phyloP scores from a whole-genome alignment of 2,797 vertebrate genomes.

The Triplophysa bombifrons region DNA sequence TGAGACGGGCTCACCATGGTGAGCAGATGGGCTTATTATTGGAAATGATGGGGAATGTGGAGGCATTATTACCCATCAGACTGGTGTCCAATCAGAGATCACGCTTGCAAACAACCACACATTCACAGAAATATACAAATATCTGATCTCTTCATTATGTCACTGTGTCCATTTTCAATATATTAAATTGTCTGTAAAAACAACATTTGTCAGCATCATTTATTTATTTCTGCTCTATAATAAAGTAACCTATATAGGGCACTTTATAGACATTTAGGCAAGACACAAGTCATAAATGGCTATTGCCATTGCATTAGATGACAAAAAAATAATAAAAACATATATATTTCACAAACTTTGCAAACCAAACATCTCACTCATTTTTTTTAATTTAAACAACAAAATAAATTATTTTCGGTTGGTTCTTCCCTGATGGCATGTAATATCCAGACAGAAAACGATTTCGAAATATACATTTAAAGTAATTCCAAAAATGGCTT shows the following conservation, averaged over 20 bases:
- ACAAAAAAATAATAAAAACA: neutral
- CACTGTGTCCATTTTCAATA: neutral
- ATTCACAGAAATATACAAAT: neutral
- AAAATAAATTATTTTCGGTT: neutral
- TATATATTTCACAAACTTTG: neutral
- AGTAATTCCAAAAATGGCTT: too few relatives aligned
- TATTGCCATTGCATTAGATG: neutral
- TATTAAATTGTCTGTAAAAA: neutral
- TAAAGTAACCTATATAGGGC: neutral
- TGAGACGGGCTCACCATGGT: constrained; percentile 51
- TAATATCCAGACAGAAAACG: neutral
- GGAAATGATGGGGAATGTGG: constrained; percentile 49
- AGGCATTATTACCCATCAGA: constrained; percentile 20
- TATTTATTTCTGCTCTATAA: neutral
- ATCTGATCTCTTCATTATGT: neutral
- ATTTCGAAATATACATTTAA: neutral
- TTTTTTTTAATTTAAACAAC: too few relatives aligned
- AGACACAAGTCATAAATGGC: too few relatives aligned
- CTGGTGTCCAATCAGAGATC: neutral
- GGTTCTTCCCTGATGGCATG: neutral
- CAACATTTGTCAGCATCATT: neutral
- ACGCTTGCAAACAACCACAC: neutral
- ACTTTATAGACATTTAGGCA: too few relatives aligned
- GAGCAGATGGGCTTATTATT: constrained; percentile 63
- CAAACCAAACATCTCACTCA: neutral